Percentiles rank a stretch among this genome's conserved stretches.
These are phyloP conservation scores for Troides helena DNA, from an alignment of 2,888 invertebrate genomes.

Conservation along the genomic window DNA sequence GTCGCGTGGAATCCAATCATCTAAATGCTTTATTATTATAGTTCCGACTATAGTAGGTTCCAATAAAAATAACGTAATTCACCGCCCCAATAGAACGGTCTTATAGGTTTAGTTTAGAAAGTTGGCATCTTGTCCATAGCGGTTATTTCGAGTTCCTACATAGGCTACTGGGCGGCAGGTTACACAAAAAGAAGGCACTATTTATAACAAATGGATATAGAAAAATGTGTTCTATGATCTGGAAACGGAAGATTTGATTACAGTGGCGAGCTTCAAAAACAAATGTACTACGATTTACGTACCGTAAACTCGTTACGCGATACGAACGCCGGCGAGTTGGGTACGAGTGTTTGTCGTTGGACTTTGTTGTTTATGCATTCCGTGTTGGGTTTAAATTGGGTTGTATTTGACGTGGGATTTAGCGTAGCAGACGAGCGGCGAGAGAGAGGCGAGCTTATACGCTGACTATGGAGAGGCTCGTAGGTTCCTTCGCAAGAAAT, in stretches of 20 bases:
- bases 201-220: constrained; percentile 65
- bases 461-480: constrained; percentile 65
- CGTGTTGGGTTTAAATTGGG: constrained; percentile 53
- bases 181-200: constrained; percentile 70
- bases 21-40: constrained; percentile 66
- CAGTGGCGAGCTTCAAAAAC: constrained; percentile 67
- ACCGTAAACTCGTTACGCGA: constrained; percentile 78
- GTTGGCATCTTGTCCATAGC: constrained; percentile 76
- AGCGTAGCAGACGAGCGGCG: constrained; percentile 52
- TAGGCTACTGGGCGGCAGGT: constrained; percentile 60
- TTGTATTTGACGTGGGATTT: constrained; percentile 41
- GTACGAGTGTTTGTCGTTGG: constrained; percentile 43
- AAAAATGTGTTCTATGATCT: constrained; percentile 67
- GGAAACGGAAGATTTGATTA: constrained; percentile 67
- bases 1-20: constrained; percentile 56
- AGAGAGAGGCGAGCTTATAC: constrained; percentile 66
- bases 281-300: constrained; percentile 78
- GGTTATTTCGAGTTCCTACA: constrained; percentile 71
- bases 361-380: constrained; percentile 56
- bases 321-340: constrained; percentile 63
- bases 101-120: constrained; percentile 78
- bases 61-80: constrained; percentile 74
- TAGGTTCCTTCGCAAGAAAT: constrained; percentile 71
- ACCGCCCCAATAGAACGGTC: constrained; percentile 60
- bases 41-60: constrained; percentile 52